Evolutionary conservation across 92 coral and sea anemone species (phyloP).

Genomic region (Porites divaricata): DNA sequence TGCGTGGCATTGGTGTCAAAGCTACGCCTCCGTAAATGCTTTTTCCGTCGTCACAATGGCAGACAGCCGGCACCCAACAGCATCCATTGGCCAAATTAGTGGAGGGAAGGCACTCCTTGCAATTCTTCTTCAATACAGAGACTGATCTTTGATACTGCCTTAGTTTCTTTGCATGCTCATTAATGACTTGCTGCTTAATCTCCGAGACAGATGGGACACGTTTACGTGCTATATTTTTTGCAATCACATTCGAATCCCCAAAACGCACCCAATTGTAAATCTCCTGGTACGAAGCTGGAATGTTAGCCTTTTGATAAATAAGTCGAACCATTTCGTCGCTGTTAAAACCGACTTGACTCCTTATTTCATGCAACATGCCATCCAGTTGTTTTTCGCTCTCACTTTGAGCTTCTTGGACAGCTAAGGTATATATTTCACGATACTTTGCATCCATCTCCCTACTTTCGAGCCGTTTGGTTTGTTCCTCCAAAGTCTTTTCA

Average conservation of each 20-base stretch:
- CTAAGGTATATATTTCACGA: background rate
- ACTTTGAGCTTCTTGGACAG: background rate
- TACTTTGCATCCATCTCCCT: background rate
- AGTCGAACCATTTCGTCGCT: conserved; percentile 33
- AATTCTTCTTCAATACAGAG: background rate
- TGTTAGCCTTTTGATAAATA: conserved; percentile 18
- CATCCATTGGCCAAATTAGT: conserved; percentile 20
- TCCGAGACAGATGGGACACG: background rate
- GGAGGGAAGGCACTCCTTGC: conserved; percentile 22
- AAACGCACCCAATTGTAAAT: background rate
- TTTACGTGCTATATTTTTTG: background rate
- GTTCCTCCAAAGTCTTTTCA: background rate
- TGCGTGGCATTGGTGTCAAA: background rate
- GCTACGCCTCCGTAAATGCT: conserved; percentile 39
- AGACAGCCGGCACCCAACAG: conserved; percentile 53
- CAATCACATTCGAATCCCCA: background rate
- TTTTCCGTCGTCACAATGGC: conserved; percentile 18
- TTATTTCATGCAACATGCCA: conserved; percentile 1
- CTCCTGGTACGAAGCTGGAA: conserved; percentile 7
- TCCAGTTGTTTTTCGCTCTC: conserved; percentile 12
- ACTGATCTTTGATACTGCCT: background rate
- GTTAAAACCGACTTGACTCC: conserved; percentile 8
- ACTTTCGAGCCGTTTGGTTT: background rate
- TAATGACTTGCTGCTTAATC: background rate
- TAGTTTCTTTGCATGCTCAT: background rate